A percentile compares a stretch with the other conserved stretches of the same genome.
Evolutionary conservation across 2,113 vertebrate genomes (phyloP).

Genomic region (Strix aluco): DNA sequence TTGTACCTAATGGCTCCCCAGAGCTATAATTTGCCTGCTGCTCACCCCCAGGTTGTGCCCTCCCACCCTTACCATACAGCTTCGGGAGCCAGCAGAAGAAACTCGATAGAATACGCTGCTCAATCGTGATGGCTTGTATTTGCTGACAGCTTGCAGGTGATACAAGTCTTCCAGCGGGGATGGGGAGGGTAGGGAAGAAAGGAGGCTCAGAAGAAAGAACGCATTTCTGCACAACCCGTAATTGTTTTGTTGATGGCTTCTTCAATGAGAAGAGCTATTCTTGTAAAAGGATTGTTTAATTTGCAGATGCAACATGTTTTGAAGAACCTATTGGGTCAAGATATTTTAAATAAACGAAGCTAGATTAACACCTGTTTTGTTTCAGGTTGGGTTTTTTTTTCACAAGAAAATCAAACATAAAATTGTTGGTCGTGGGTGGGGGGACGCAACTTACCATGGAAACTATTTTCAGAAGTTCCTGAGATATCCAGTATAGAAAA

Average conservation of each 20-base stretch:
- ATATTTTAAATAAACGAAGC: not conserved
- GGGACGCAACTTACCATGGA: not conserved
- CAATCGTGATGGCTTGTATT: fast-evolving
- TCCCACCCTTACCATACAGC: not conserved
- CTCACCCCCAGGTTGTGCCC: not conserved
- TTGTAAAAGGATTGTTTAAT: not conserved
- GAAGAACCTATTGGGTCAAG: not conserved
- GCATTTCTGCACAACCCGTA: fast-evolving
- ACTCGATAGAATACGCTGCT: fast-evolving
- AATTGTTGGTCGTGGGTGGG: not conserved
- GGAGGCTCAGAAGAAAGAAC: not conserved
- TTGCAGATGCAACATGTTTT: not conserved
- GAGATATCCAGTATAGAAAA: not conserved
- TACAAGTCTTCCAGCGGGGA: not conserved
- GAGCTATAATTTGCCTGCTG: not conserved
- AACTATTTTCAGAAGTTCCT: not conserved
- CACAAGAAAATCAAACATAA: not conserved
- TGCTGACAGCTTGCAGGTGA: not conserved
- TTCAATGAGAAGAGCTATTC: not conserved
- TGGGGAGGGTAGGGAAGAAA: not conserved
- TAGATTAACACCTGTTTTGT: not conserved
- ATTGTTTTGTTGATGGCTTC: not conserved
- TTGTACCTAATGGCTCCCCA: not conserved
- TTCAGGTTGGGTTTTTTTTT: not conserved
- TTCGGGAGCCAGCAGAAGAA: not conserved